These are phyloP conservation scores for Yponomeuta cagnagella DNA, from an alignment of 2,888 invertebrate genomes.

Conservation along the genomic window DNA sequence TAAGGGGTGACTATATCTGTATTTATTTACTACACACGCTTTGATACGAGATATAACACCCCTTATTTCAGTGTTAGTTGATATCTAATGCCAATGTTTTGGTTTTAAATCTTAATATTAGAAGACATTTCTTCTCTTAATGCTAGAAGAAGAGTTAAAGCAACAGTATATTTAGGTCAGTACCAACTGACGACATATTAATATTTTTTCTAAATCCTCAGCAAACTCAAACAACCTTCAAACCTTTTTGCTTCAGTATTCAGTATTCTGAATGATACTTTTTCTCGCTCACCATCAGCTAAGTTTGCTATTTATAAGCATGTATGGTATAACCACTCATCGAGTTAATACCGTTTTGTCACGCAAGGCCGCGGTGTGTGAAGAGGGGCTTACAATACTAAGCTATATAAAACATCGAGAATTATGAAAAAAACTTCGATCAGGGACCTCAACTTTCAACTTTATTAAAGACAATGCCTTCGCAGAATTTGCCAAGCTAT, in stretches of 20 bases:
- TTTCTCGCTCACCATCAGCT: background rate
- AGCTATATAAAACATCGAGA: background rate
- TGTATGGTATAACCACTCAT: slow-evolving; percentile 6
- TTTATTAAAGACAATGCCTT: background rate
- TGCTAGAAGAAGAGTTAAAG: too few species aligned
- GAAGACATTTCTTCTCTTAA: too few species aligned
- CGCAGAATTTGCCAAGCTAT: background rate
- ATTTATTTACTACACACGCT: background rate
- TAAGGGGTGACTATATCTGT: slow-evolving; percentile 30
- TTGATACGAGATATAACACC: background rate
- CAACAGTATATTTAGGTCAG: too few species aligned
- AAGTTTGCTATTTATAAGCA: background rate
- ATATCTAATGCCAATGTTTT: background rate
- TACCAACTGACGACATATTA: background rate
- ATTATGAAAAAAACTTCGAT: background rate
- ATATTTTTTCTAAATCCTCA: background rate
- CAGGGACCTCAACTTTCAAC: background rate
- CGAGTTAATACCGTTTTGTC: slow-evolving; percentile 1
- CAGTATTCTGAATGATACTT: background rate
- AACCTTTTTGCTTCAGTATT: background rate
- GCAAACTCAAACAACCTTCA: background rate
- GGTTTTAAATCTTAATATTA: too few species aligned
- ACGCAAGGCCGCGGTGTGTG: slow-evolving; percentile 1
- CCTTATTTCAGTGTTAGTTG: background rate
- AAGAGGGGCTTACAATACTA: background rate